Evolutionary conservation across 2,113 vertebrate species (phyloP), one percentile per base, ranked within the genome.

Genomic region (Oryzias celebensis): DNA sequence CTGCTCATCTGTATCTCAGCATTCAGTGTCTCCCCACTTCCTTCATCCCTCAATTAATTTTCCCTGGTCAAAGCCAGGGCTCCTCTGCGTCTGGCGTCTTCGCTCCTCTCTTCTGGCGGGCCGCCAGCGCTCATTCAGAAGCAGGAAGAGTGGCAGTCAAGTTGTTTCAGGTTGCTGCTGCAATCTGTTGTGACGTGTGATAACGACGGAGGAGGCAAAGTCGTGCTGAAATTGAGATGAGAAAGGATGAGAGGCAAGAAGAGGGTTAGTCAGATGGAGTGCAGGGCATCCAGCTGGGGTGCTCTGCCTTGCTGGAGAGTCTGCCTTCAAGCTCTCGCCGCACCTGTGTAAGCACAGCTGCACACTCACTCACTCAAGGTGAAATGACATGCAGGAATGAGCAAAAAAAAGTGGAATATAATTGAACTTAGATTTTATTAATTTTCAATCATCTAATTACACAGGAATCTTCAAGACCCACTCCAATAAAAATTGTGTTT

Each of bases 311-410:
- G 62, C 77, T 78, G 31, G 72, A 80, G 74, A 79, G 83, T 73
- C 76, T 10, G 59, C 78, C 85, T 83, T 66, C 69, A 61, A 84
- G 82, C 80, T 76, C 75, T 88, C 62, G 70, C 83, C 76, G 69
- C 88, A 89, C 87, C 87, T 90, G 87, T 77, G 76, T 62, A 78
- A 67, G 73, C 80, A 75, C 85, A 89, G 80, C 80, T 88, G 85
- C 68, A 65, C n/a, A 31, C 26, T 73, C 50, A 62, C 43, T 50
- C 5, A 44, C 5, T 10, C 57, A 36, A 44, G 48, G 10, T 23
- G 31, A 63, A 62, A 78, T 71, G 28, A 63, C 43, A 18, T 47
- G 44, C 23, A 47, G 22, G 23, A 17, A 41, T 52, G 41, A 24
- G 47, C 51, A 52, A 48, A 60, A 20, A 20, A 73, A 77, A 50